These are phyloP conservation scores for Heterodera filipjevi DNA, from an alignment of 2,888 invertebrate species.

Conservation along the genomic window DNA sequence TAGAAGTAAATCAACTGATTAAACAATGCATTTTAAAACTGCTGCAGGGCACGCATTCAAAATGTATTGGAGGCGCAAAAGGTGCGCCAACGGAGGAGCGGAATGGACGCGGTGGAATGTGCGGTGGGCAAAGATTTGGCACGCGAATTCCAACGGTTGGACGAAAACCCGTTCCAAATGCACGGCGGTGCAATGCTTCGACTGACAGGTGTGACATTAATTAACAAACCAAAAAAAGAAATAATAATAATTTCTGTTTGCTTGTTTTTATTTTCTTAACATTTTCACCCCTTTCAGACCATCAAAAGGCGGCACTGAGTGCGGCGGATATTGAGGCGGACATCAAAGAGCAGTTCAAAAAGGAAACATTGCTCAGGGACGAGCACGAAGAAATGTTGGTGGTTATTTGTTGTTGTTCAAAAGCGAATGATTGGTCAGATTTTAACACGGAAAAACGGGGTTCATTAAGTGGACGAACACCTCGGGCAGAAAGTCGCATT, in stretches of 20 bases:
- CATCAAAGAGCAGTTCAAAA: conserved; percentile 62
- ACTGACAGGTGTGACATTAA: conserved; percentile 38
- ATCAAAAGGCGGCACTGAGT: conserved; percentile 54
- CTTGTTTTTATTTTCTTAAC: no score
- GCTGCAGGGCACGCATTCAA: conserved; percentile 39
- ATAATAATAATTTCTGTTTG: background rate
- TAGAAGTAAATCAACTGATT: background rate
- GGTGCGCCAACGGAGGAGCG: conserved; percentile 54
- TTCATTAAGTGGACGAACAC: no score
- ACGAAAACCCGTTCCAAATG: conserved; percentile 51
- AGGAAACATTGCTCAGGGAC: conserved; percentile 60
- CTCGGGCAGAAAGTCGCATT: no score
- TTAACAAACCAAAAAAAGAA: background rate
- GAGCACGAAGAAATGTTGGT: conserved; percentile 60
- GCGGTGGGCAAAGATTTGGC: conserved; percentile 59
- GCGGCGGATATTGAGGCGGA: conserved; percentile 60
- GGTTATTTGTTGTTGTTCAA: background rate
- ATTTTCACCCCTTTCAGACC: conserved; percentile 28
- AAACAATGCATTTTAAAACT: background rate
- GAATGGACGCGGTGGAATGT: conserved; percentile 60
- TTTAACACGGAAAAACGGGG: no score
- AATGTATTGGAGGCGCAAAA: conserved; percentile 62
- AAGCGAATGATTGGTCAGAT: no score
- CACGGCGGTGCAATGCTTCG: conserved; percentile 56
- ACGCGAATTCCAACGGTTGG: conserved; percentile 45